Evolutionary conservation across 1,140 invertebrate species (phyloP).

Genomic region (Psilanteris sp.): DNA sequence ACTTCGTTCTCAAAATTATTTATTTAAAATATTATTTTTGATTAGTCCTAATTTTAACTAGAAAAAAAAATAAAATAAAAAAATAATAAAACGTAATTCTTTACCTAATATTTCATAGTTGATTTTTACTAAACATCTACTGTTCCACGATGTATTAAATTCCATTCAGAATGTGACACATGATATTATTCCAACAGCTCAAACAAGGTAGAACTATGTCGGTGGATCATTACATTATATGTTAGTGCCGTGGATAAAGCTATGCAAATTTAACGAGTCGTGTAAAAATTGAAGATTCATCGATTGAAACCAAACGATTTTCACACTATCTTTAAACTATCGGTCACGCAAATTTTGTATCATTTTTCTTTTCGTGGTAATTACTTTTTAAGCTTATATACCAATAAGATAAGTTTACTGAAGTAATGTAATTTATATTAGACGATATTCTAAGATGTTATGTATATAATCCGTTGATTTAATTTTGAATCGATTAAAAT

Average conservation of each 20-base stretch:
- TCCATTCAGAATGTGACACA: conserved; percentile 50
- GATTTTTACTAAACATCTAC: conserved; percentile 37
- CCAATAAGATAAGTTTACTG: too few relatives aligned
- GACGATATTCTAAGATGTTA: too few relatives aligned
- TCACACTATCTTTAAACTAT: conserved; percentile 1
- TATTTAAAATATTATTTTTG: too few relatives aligned
- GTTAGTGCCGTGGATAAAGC: conserved; percentile 12
- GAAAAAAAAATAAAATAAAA: too few relatives aligned
- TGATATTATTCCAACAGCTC: conserved; percentile 38
- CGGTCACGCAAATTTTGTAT: neutral
- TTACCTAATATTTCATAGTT: conserved; percentile 3
- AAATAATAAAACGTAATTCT: neutral
- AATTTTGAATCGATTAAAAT: too few relatives aligned
- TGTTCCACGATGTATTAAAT: conserved; percentile 28
- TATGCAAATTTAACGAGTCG: conserved; percentile 35
- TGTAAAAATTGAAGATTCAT: conserved; percentile 33
- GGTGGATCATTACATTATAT: conserved; percentile 34
- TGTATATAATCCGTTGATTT: too few relatives aligned
- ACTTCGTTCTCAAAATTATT: neutral
- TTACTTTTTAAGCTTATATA: too few relatives aligned
- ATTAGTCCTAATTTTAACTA: too few relatives aligned
- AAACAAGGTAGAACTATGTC: conserved; percentile 43
- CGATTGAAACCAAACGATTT: too few relatives aligned
- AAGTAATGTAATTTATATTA: too few relatives aligned
- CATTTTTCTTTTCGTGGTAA: too few relatives aligned